phyloP scores from a whole-genome alignment of 2,888 invertebrate genomes.

The Liopterus haemorrhoidalis region DNA sequence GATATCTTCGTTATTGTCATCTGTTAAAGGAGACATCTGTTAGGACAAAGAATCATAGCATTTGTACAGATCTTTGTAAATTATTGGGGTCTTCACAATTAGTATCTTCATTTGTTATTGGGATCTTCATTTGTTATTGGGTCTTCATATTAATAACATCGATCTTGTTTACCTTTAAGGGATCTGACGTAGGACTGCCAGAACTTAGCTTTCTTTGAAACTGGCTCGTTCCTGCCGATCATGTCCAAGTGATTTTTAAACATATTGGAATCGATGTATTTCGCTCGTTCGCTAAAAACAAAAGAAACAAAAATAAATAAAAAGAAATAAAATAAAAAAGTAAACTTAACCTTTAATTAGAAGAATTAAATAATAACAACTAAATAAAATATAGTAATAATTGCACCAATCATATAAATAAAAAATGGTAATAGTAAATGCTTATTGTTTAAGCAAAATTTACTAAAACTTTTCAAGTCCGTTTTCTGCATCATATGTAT shows the following conservation, averaged over 20 bases:
- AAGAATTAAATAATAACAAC: constrained; percentile 38
- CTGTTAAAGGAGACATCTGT: no score
- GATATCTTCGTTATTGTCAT: no score
- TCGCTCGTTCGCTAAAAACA: constrained; percentile 68
- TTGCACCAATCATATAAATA: constrained; percentile 38
- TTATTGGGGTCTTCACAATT: no score
- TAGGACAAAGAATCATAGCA: no score
- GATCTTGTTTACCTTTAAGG: constrained; percentile 86
- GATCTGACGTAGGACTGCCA: constrained; percentile 92
- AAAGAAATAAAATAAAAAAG: no score
- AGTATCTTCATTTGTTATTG: no score
- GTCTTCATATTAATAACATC: no score
- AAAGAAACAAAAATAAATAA: constrained; percentile 8
- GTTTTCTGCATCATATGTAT: no score
- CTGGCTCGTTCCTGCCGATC: constrained; percentile 88
- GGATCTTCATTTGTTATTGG: no score
- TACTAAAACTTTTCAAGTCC: neutral
- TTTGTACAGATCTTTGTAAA: no score
- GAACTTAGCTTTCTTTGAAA: constrained; percentile 88
- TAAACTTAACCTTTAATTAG: no score
- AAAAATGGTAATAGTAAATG: constrained; percentile 27
- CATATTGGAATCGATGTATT: constrained; percentile 62
- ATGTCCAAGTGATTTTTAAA: constrained; percentile 89
- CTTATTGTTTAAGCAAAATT: constrained; percentile 10
- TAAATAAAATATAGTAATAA: constrained; percentile 37